Base-by-base conservation (phyloP, 2,113 vertebrate species). In the Sebastes schlegelii region DNA sequence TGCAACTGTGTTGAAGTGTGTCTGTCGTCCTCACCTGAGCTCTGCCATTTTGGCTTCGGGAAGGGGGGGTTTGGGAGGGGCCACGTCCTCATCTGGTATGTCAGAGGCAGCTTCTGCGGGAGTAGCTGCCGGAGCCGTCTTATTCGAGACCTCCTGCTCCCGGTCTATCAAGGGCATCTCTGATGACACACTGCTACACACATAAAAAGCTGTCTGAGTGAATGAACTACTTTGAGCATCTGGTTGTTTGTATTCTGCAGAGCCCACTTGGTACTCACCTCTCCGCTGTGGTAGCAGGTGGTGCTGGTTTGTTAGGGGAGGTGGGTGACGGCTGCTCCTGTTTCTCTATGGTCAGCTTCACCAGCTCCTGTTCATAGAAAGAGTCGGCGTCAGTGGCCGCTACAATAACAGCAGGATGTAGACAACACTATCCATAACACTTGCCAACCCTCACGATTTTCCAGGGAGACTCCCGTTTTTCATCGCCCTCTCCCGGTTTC, bases 271-370 rank as follows among this genome's bases (percentile, higher is more conserved):
- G 48, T 4, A 34, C 95, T 94, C 84, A 99, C 98, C 96, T 95
- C 67, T 99, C 97, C 6, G 96, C 91, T 73, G 95, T 94, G 92
- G 93, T 89, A 11, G 95, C 93, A 62, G 97, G 97, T 40, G 94
- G 92, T 9, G 92, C 95, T 78, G 98, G 97, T 88, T 99, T 99
- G 90, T 94, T 97, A 0, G 98, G 97, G 77, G 96, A 97, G 2
- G 97, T 98, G 40, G 98, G 98, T 34, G 98, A 99, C 0, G 98
- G 97, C 49, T 97, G 98, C 43, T 98, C 98, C 77, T 99, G 97
- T 86, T 99, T 99, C 93, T 99, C 98, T 48, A 98, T 96, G 1
- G 96, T 99, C 34, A 99, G 96, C 90, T 97, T 98, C 89, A 99
- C 98, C 92, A 99, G 90, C 73, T 99, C 98, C 98, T 99, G 85